phyloP scores from a whole-genome alignment of 2,113 vertebrate species.

The Eupsittula cactorum region DNA sequence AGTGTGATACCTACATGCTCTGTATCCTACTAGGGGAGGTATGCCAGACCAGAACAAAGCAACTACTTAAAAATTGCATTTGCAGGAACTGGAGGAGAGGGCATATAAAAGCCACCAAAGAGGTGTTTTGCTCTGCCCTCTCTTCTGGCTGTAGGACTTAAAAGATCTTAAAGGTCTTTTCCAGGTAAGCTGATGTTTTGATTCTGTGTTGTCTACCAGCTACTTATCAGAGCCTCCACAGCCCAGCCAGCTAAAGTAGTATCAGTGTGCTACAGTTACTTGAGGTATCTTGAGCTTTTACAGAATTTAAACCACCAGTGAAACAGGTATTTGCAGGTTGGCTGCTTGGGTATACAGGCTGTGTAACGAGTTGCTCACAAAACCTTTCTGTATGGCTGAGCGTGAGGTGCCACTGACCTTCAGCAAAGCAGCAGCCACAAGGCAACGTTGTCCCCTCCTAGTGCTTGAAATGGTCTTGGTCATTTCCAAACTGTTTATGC shows the following conservation, averaged over 20 bases:
- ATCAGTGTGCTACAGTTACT: background rate
- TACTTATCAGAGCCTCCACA: background rate
- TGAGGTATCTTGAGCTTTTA: background rate
- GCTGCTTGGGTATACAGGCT: background rate
- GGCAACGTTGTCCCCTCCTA: background rate
- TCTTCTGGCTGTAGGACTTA: background rate
- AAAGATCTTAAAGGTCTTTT: background rate
- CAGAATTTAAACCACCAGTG: background rate
- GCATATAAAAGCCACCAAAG: background rate
- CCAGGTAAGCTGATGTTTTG: background rate
- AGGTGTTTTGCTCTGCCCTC: background rate
- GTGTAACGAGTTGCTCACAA: background rate
- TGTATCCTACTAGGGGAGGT: background rate
- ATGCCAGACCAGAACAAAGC: background rate
- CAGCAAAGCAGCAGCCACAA: background rate
- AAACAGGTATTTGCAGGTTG: background rate
- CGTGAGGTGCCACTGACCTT: background rate
- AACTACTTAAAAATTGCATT: background rate
- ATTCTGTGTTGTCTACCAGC: background rate
- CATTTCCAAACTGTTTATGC: background rate
- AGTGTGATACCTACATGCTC: no score
- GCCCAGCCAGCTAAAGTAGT: background rate
- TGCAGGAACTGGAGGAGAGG: background rate
- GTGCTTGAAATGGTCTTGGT: background rate
- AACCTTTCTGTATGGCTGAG: background rate